These are phyloP conservation scores for Platorchestia sp. DNA, from an alignment of 1,140 invertebrate genomes.

Conservation along the genomic window DNA sequence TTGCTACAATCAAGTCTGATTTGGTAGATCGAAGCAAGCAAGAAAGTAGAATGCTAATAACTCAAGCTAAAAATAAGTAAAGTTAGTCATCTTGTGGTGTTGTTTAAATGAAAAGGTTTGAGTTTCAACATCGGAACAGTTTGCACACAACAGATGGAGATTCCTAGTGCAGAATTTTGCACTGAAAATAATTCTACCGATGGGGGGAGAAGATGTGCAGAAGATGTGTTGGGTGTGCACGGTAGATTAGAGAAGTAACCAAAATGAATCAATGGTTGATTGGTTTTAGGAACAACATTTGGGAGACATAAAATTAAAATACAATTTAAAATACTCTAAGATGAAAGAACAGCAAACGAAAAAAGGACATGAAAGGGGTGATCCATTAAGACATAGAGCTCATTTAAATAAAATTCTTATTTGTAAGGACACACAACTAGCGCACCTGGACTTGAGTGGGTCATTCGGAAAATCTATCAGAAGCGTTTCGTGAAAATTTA, in stretches of 20 bases:
- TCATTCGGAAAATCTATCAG: not conserved
- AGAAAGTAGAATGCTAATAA: no score
- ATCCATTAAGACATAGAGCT: not conserved
- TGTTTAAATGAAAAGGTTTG: no score
- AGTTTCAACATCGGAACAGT: not conserved
- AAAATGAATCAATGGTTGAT: not conserved
- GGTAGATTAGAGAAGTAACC: not conserved
- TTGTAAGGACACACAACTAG: not conserved
- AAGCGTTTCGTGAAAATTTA: not conserved
- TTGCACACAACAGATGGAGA: not conserved
- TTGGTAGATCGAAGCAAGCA: no score
- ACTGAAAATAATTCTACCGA: not conserved
- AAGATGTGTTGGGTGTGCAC: not conserved
- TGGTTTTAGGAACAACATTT: not conserved
- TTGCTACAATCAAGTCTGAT: not conserved
- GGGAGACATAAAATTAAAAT: not conserved
- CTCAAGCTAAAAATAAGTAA: no score
- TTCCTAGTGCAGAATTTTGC: not conserved
- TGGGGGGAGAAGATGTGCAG: not conserved
- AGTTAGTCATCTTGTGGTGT: no score
- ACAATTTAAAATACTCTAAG: not conserved
- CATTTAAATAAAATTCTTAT: not conserved
- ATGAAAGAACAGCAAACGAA: not conserved
- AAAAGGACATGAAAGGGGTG: not conserved
- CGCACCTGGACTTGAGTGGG: not conserved